These are phyloP conservation scores for Myotis findleyi DNA, from an alignment of 2,797 vertebrate species.

Conservation along the genomic window DNA sequence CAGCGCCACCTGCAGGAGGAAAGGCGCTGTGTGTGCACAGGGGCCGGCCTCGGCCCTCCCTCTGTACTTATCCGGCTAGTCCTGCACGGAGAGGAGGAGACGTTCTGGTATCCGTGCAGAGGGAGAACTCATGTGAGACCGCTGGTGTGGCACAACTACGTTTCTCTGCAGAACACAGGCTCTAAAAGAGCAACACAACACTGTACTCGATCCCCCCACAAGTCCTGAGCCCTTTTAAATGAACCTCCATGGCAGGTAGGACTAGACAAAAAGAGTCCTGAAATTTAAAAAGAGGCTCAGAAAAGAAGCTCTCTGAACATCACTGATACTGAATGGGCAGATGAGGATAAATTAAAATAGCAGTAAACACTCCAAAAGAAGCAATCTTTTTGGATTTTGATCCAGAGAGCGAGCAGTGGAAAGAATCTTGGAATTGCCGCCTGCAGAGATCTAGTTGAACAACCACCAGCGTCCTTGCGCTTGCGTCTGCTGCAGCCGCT, in stretches of 20 bases:
- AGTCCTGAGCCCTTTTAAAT: not conserved
- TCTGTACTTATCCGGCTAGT: constrained; percentile 15
- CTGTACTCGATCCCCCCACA: not conserved
- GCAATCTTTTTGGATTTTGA: not conserved
- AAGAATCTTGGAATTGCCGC: not conserved
- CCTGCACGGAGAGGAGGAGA: not conserved
- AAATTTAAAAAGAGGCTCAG: not conserved
- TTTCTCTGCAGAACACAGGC: not conserved
- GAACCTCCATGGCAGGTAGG: not conserved
- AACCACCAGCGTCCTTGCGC: not conserved
- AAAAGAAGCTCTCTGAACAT: not conserved
- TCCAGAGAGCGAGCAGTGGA: not conserved
- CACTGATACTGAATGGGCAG: not conserved
- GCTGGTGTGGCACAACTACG: not conserved
- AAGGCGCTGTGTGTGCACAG: not conserved
- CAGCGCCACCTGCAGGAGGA: constrained; percentile 30
- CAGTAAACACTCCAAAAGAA: not conserved
- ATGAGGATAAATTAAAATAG: not conserved
- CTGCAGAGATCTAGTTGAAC: not conserved
- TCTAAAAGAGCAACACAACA: not conserved
- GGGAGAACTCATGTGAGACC: not conserved
- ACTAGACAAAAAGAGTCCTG: not conserved
- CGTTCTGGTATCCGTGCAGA: not conserved
- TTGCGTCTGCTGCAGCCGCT: not conserved
- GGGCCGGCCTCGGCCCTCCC: not conserved